These are phyloP conservation scores for Parthenolecanium corni DNA, from an alignment of 2,888 invertebrate genomes.

Conservation along the genomic window DNA sequence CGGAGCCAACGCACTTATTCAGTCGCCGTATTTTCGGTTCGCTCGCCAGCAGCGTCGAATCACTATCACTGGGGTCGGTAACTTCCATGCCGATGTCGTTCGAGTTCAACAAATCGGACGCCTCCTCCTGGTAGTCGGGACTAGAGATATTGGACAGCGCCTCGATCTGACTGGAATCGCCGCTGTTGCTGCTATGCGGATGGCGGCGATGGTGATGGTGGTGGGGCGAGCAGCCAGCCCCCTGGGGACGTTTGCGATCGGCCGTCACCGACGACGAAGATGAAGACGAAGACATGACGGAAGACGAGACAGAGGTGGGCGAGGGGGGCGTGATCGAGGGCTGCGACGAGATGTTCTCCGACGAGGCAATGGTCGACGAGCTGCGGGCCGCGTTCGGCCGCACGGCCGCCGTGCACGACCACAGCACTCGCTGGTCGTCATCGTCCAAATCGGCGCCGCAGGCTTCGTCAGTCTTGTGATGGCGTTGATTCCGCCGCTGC, in stretches of 20 bases:
- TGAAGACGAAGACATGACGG: constrained; percentile 69
- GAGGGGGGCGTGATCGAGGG: constrained; percentile 51
- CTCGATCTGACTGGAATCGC: constrained; percentile 68
- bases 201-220: constrained; percentile 18
- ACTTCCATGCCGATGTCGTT: constrained; percentile 72
- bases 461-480: constrained; percentile 40
- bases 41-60: constrained; percentile 74
- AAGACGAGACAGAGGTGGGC: constrained; percentile 77
- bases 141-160: constrained; percentile 81
- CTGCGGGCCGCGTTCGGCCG: not conserved
- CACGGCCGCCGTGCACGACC: constrained; percentile 81
- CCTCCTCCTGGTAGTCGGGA: constrained; percentile 80
- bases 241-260: constrained; percentile 44
- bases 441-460: constrained; percentile 71
- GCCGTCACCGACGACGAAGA: constrained; percentile 46
- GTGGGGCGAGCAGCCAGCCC: constrained; percentile 37
- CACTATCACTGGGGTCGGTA: constrained; percentile 79
- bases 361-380: constrained; percentile 23
- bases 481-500: too few species aligned
- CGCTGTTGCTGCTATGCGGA: not conserved
- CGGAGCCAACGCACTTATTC: constrained; percentile 16
- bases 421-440: constrained; percentile 70
- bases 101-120: constrained; percentile 65
- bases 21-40: constrained; percentile 33
- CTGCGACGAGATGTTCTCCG: constrained; percentile 27